Conservation (phyloP, 2,797 vertebrate species). For the Siniperca obscura region DNA sequence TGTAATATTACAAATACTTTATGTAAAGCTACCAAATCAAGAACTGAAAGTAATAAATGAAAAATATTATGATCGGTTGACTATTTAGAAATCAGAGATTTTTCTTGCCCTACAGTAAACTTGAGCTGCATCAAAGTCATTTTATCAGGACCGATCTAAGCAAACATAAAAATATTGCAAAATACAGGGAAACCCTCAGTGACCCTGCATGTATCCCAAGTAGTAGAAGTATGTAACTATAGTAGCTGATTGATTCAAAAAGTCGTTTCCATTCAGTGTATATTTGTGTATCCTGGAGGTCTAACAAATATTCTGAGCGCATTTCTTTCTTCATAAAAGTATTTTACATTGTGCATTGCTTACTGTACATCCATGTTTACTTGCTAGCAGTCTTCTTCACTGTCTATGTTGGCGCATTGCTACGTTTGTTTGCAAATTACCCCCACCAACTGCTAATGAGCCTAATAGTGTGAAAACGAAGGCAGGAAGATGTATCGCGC, state of each 20-base stretch:
- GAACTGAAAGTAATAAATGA: background rate
- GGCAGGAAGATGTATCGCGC: background rate
- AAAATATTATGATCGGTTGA: background rate
- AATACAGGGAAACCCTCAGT: background rate
- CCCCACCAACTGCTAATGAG: background rate
- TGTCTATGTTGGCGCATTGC: background rate
- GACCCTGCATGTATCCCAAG: background rate
- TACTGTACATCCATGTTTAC: background rate
- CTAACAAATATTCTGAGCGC: background rate
- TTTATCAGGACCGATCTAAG: background rate
- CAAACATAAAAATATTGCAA: background rate
- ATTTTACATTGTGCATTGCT: background rate
- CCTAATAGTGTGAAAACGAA: background rate
- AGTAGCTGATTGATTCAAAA: conserved; percentile 1
- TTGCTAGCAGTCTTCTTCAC: background rate
- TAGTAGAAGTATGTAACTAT: background rate
- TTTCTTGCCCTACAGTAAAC: background rate
- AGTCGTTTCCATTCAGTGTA: background rate
- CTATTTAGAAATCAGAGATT: background rate
- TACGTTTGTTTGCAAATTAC: background rate
- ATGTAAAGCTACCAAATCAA: background rate
- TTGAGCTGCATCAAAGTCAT: background rate
- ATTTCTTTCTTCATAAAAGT: background rate
- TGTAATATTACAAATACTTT: background rate
- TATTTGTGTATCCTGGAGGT: background rate